phyloP scores from a whole-genome alignment of 2,888 invertebrate species.

The Agrochola litura region DNA sequence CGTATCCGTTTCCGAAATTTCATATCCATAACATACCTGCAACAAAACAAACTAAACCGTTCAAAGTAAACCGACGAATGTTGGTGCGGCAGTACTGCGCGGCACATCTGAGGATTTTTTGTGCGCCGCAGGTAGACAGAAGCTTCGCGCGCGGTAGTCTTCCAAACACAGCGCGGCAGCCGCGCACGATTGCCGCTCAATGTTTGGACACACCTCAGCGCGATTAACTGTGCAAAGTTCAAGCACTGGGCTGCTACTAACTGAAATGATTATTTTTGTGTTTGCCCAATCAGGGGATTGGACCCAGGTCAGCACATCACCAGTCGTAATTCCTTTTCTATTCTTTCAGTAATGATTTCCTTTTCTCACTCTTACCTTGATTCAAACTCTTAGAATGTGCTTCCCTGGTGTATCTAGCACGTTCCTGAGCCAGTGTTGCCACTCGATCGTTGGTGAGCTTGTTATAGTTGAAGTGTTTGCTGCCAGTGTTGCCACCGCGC shows the following conservation, averaged over 20 bases:
- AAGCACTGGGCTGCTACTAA: neutral
- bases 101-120: no score
- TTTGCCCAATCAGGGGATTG: neutral
- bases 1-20: no score
- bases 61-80: no score
- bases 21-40: no score
- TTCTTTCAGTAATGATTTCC: neutral
- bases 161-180: no score
- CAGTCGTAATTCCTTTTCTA: neutral
- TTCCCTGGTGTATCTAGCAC: constrained; percentile 78
- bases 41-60: no score
- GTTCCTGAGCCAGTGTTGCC: constrained; percentile 62
- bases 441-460: constrained; percentile 94
- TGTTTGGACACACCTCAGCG: neutral
- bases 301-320: neutral
- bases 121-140: no score
- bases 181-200: no score
- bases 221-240: neutral
- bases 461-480: constrained; percentile 95
- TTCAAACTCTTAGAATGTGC: constrained; percentile 81
- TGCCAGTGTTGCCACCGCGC: constrained; percentile 82
- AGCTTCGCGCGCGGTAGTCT: no score
- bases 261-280: neutral
- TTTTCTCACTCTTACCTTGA: constrained; percentile 73
- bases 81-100: no score